A percentile compares a stretch with the other conserved stretches of the same genome.
These are phyloP conservation scores for Brachyalestes nurse DNA, from an alignment of 2,797 vertebrate genomes.

Conservation along the genomic window DNA sequence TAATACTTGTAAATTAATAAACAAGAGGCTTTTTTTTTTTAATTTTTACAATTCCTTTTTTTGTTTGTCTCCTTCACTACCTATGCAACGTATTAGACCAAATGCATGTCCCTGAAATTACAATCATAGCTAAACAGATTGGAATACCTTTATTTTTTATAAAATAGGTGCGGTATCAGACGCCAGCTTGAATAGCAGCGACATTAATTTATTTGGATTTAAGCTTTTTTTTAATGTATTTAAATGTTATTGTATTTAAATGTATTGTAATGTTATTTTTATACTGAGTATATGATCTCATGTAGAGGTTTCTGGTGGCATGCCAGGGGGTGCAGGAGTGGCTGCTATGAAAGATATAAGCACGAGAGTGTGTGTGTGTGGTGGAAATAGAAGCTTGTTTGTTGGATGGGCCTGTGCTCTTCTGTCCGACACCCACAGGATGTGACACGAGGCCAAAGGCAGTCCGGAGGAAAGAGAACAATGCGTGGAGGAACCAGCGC, in stretches of 20 bases:
- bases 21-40: background rate
- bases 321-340: constrained; percentile 11
- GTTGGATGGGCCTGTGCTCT: constrained; percentile 52
- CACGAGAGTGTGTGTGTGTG: constrained; percentile 6
- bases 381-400: constrained; percentile 48
- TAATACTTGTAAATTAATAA: background rate
- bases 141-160: background rate
- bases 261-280: too few species aligned
- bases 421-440: constrained; percentile 61
- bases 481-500: constrained; percentile 72
- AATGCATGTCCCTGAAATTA: background rate
- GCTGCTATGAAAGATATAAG: constrained; percentile 27
- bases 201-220: background rate
- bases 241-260: too few species aligned
- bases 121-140: background rate
- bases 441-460: constrained; percentile 67
- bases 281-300: background rate
- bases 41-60: too few species aligned
- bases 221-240: background rate
- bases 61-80: too few species aligned
- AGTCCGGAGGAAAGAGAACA: constrained; percentile 71
- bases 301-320: background rate
- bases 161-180: background rate
- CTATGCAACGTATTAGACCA: background rate
- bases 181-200: background rate